These are phyloP conservation scores for Drosophila busckii DNA, from an alignment of 1,140 invertebrate species.

Conservation along the genomic window DNA sequence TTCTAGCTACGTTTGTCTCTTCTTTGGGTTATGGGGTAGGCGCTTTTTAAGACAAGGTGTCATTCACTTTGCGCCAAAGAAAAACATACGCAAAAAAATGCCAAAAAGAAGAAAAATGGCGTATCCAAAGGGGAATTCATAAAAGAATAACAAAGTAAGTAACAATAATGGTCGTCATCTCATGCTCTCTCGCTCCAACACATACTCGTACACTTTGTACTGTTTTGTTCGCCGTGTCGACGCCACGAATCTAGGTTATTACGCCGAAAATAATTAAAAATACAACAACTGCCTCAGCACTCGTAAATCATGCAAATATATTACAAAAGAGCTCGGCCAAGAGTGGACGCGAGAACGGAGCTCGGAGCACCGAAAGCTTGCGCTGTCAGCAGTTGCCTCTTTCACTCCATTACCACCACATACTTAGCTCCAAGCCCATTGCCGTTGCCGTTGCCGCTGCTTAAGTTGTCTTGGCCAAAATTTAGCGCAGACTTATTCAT, in stretches of 20 bases:
- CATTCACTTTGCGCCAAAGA: constrained; percentile 32
- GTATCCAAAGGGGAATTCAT: constrained; percentile 17
- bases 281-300: constrained; percentile 33
- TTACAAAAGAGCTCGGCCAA: constrained; percentile 54
- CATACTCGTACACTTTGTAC: no score
- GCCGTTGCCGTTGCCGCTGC: constrained; percentile 13
- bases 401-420: neutral
- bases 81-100: constrained; percentile 23
- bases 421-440: constrained; percentile 1
- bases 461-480: constrained; percentile 52
- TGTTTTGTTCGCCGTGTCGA: constrained; percentile 36
- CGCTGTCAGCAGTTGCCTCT: no score
- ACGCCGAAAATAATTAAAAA: constrained; percentile 74
- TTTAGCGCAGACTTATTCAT: constrained; percentile 46
- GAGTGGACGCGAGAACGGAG: neutral
- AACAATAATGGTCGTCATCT: constrained; percentile 21
- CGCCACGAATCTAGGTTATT: constrained; percentile 72
- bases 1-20: no score
- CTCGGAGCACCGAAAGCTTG: no score
- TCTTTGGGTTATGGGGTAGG: no score
- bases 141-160: constrained; percentile 24
- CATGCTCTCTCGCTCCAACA: no score
- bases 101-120: constrained; percentile 34
- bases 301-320: constrained; percentile 56
- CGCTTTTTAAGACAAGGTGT: constrained; percentile 20